phyloP scores from a whole-genome alignment of 1,140 invertebrate species.

The Drosophila melanogaster region Release_6_plus_ISO1_MT NT_033779.5:10523001-10523500 shows the following conservation, averaged over 20 bases:
- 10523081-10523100: slow-evolving; percentile 55
- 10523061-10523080: slow-evolving; percentile 48
- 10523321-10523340: slow-evolving; percentile 56
- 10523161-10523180: slow-evolving; percentile 50
- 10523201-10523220: slow-evolving; percentile 42
- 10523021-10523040: slow-evolving; percentile 36
- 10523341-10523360: slow-evolving; percentile 57
- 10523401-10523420: slow-evolving; percentile 36
- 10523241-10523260: slow-evolving; percentile 45
- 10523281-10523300: slow-evolving; percentile 40
- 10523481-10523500: slow-evolving; percentile 83
- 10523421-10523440: slow-evolving; percentile 2
- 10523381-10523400: slow-evolving; percentile 38
- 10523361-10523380: slow-evolving; percentile 65
- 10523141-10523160: slow-evolving; percentile 25
- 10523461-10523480: slow-evolving; percentile 67
- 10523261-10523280: slow-evolving; percentile 49
- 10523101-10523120: slow-evolving; percentile 66
- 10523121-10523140: slow-evolving; percentile 68
- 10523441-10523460: slow-evolving; percentile 23
- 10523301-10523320: slow-evolving; percentile 59
- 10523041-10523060: slow-evolving; percentile 36
- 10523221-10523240: slow-evolving; percentile 11
- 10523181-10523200: slow-evolving; percentile 54
- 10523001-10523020: slow-evolving; percentile 65